Percentiles rank a stretch among this genome's conserved stretches.
These are phyloP conservation scores for Ariopsis seemanni DNA, from an alignment of 2,113 vertebrate species.

Conservation along the genomic window DNA sequence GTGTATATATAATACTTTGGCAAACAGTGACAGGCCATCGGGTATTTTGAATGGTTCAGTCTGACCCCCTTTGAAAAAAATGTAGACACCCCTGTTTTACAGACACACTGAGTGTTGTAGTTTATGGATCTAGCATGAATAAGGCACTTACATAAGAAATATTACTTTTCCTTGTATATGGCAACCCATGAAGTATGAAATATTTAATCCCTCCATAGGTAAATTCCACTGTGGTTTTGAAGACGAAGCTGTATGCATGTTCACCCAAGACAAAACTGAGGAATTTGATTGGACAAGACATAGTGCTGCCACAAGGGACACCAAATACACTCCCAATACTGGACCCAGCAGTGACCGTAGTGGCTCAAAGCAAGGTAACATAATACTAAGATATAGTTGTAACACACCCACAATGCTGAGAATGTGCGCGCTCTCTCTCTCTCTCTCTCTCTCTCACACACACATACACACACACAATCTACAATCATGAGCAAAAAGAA, in stretches of 20 bases:
- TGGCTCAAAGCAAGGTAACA: conserved; percentile 90
- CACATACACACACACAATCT: no score
- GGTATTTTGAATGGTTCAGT: neutral
- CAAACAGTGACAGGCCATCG: neutral
- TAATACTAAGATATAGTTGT: no score
- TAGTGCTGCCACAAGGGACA: conserved; percentile 92
- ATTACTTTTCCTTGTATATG: neutral
- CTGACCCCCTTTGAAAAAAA: neutral
- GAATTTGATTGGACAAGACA: conserved; percentile 98
- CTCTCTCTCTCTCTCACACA: no score
- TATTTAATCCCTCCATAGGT: conserved; percentile 67
- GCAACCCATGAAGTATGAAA: no score
- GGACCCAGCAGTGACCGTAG: conserved; percentile 88
- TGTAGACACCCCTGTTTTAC: neutral
- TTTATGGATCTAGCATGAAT: neutral
- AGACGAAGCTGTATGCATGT: conserved; percentile 94
- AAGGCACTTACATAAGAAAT: neutral
- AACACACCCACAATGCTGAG: no score
- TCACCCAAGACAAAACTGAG: conserved; percentile 94
- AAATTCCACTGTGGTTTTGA: conserved; percentile 98
- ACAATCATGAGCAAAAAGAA: no score
- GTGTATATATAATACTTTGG: neutral
- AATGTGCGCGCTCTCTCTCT: no score
- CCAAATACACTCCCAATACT: conserved; percentile 96
- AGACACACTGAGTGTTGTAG: neutral